Evolutionary conservation across 2,888 invertebrate species (phyloP).

Genomic region (Brassicogethes aeneus): DNA sequence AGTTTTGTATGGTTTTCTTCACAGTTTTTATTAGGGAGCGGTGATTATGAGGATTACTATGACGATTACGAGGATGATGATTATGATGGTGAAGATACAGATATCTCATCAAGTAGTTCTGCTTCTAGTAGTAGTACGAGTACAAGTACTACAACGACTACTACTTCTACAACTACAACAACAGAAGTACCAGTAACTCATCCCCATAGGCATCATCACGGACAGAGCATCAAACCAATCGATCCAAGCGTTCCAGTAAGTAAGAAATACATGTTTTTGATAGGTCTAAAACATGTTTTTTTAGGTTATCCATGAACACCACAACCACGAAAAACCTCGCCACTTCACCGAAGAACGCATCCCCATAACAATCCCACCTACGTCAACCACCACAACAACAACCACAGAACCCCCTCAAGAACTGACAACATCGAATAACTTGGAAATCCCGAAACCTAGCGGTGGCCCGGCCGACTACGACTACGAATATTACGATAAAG

Average conservation of each 20-base stretch:
- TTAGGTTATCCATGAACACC: conserved; percentile 9
- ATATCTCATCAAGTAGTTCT: no score
- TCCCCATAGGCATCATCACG: conserved; percentile 43
- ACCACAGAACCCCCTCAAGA: not conserved
- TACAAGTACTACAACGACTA: conserved; percentile 11
- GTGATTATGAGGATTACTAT: conserved; percentile 36
- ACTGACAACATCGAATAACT: not conserved
- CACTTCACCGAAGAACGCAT: conserved; percentile 8
- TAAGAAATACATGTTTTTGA: not conserved
- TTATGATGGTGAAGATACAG: conserved; percentile 15
- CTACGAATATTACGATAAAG: not conserved
- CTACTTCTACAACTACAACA: conserved; percentile 17
- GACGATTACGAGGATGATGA: conserved; percentile 39
- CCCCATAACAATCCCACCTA: conserved; percentile 7
- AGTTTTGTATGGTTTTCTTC: not conserved
- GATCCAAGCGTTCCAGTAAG: conserved; percentile 21
- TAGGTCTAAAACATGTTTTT: conserved; percentile 6
- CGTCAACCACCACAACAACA: not conserved
- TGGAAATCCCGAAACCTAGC: not conserved
- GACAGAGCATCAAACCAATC: conserved; percentile 28
- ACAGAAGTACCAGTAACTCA: conserved; percentile 24
- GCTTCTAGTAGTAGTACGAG: not conserved
- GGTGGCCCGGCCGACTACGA: not conserved
- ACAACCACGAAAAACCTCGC: not conserved
- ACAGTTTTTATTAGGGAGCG: conserved; percentile 24